Evolutionary conservation across 2,113 vertebrate genomes (phyloP).

Genomic region (Chloropsis cyanopogon): DNA sequence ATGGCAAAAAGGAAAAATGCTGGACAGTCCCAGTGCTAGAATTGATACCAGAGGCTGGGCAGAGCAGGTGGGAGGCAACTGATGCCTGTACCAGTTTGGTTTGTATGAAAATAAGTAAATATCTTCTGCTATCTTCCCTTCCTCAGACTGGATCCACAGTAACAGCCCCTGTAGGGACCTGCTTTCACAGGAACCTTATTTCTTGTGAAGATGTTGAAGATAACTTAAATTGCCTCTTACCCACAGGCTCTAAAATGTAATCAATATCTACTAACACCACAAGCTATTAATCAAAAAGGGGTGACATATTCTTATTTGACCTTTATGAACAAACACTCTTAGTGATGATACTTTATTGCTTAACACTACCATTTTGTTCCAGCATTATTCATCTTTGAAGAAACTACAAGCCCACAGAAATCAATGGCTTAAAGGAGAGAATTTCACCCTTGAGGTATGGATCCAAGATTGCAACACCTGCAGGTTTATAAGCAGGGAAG

Average conservation of each 20-base stretch:
- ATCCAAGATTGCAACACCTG: neutral
- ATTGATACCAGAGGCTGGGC: neutral
- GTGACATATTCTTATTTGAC: constrained; percentile 26
- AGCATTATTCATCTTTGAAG: neutral
- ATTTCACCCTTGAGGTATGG: neutral
- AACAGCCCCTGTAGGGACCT: neutral
- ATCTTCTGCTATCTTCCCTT: neutral
- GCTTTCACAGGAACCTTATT: neutral
- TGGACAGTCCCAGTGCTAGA: neutral
- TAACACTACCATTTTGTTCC: neutral
- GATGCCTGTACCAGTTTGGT: neutral
- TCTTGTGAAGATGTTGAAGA: neutral
- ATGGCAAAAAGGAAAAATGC: neutral
- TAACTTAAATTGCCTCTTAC: constrained; percentile 9
- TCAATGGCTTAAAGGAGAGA: constrained; percentile 24
- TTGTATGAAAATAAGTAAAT: neutral
- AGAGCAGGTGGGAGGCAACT: neutral
- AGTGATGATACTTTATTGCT: neutral
- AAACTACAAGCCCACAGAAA: neutral
- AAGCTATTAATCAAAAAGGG: neutral
- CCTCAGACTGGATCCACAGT: neutral
- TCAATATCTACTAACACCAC: constrained; percentile 2
- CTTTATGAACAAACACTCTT: constrained; percentile 24
- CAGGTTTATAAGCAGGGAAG: neutral
- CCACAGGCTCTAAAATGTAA: neutral